A percentile compares a stretch with the other conserved stretches of the same genome.
Conservation (phyloP, 2,797 vertebrate species). For the Sebastes matsubarae region DNA sequence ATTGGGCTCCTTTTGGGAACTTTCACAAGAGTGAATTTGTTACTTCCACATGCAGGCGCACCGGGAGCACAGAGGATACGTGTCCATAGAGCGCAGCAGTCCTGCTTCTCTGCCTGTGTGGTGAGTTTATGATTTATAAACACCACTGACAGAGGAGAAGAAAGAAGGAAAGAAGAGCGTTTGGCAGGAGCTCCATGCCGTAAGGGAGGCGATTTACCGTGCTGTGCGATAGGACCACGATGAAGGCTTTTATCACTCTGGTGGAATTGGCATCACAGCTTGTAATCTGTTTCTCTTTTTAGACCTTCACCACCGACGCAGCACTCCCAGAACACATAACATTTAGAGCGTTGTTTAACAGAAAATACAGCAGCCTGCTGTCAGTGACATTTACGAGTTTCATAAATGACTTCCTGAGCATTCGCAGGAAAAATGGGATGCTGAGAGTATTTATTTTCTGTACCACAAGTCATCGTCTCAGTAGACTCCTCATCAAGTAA, state of each 20-base stretch:
- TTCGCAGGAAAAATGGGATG: slow-evolving; percentile 4
- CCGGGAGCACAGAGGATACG: neutral
- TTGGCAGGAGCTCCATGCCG: slow-evolving; percentile 45
- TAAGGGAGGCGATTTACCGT: slow-evolving; percentile 50
- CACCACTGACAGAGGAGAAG: slow-evolving; percentile 39
- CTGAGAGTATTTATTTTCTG: slow-evolving; percentile 23
- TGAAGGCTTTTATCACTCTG: slow-evolving; percentile 55
- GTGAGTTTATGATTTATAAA: slow-evolving; percentile 67
- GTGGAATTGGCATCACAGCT: slow-evolving; percentile 26
- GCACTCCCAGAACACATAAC: slow-evolving; percentile 39
- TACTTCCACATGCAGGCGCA: neutral
- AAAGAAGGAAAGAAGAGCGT: slow-evolving; percentile 34
- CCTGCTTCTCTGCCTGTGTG: slow-evolving; percentile 28
- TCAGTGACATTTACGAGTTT: slow-evolving; percentile 40
- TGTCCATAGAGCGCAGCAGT: slow-evolving; percentile 3
- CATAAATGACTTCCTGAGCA: slow-evolving; percentile 27
- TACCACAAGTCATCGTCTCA: slow-evolving; percentile 20
- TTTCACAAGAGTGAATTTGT: slow-evolving; percentile 8
- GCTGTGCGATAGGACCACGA: slow-evolving; percentile 28
- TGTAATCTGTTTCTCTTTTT: slow-evolving; percentile 36
- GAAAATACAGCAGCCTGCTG: slow-evolving; percentile 24
- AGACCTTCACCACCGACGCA: slow-evolving; percentile 31
- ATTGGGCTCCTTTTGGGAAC: neutral
- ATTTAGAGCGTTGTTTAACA: slow-evolving; percentile 17
- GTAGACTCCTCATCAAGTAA: slow-evolving; percentile 23